These are phyloP conservation scores for Holcopasites calliopsidis DNA, from an alignment of 1,140 invertebrate genomes.

Conservation along the genomic window DNA sequence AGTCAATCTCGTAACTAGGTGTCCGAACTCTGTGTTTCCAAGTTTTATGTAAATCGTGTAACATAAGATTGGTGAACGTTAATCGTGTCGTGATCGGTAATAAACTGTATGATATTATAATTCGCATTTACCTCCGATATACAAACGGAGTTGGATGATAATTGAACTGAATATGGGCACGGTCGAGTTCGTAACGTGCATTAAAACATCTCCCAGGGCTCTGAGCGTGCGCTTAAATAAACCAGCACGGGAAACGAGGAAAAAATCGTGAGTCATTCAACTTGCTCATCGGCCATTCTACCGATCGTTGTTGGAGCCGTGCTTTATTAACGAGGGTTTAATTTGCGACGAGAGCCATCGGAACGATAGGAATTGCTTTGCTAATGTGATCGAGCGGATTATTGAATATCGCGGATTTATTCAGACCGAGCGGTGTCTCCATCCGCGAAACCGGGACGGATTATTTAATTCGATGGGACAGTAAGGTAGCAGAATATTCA, in stretches of 20 bases:
- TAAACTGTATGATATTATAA: too few relatives aligned
- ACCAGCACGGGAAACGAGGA: not conserved
- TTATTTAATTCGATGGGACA: constrained; percentile 5
- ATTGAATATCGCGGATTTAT: not conserved
- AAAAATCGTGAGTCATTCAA: not conserved
- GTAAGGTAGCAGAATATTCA: not conserved
- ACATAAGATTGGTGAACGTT: too few relatives aligned
- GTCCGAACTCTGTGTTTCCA: not conserved
- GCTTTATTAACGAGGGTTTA: not conserved
- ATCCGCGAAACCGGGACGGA: not conserved
- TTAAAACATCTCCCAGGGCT: constrained; percentile 27
- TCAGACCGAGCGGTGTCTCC: not conserved
- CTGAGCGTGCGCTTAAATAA: not conserved
- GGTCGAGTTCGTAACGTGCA: constrained; percentile 39
- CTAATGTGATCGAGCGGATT: not conserved
- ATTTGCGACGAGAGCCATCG: not conserved
- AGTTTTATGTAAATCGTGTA: not conserved
- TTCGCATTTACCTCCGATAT: too few relatives aligned
- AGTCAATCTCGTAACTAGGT: constrained; percentile 3
- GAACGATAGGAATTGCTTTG: too few relatives aligned
- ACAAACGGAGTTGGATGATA: too few relatives aligned
- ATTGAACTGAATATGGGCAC: constrained; percentile 59
- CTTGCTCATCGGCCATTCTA: too few relatives aligned
- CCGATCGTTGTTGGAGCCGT: not conserved
- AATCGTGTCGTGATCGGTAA: too few relatives aligned